Percentiles rank a stretch among this genome's conserved stretches.
These are phyloP conservation scores for Chauna torquata DNA, from an alignment of 2,113 vertebrate species.

Conservation along the genomic window DNA sequence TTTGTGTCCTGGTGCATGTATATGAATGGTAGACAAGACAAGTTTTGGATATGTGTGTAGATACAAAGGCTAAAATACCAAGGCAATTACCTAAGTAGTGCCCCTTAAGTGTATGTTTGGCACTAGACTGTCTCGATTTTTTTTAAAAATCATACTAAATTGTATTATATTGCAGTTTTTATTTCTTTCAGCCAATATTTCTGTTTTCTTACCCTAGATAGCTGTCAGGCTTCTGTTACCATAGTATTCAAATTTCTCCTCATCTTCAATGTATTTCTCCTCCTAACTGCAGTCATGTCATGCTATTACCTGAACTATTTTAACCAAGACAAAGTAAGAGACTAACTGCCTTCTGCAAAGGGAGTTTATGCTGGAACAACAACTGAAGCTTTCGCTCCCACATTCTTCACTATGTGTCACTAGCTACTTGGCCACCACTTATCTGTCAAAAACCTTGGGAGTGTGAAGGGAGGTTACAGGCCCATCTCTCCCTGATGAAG, in stretches of 20 bases:
- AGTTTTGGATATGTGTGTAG: background rate
- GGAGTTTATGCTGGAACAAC: background rate
- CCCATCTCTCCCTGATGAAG: background rate
- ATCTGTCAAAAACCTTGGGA: background rate
- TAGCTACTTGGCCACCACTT: background rate
- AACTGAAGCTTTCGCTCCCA: background rate
- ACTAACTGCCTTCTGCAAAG: background rate
- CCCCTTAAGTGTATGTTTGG: background rate
- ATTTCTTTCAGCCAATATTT: background rate
- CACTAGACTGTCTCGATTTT: background rate
- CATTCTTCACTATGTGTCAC: background rate
- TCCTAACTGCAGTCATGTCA: background rate
- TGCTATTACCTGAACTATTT: background rate
- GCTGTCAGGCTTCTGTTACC: background rate
- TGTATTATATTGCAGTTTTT: background rate
- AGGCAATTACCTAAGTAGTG: background rate
- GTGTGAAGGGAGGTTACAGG: fast-evolving
- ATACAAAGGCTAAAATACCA: background rate
- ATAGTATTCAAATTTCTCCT: background rate
- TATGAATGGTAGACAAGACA: background rate
- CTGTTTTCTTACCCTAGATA: background rate
- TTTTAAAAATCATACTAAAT: background rate
- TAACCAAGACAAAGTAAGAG: background rate
- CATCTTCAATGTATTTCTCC: background rate
- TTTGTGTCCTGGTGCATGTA: background rate